These are phyloP conservation scores for Bombus confusus DNA, from an alignment of 1,140 invertebrate genomes.

Conservation along the genomic window DNA sequence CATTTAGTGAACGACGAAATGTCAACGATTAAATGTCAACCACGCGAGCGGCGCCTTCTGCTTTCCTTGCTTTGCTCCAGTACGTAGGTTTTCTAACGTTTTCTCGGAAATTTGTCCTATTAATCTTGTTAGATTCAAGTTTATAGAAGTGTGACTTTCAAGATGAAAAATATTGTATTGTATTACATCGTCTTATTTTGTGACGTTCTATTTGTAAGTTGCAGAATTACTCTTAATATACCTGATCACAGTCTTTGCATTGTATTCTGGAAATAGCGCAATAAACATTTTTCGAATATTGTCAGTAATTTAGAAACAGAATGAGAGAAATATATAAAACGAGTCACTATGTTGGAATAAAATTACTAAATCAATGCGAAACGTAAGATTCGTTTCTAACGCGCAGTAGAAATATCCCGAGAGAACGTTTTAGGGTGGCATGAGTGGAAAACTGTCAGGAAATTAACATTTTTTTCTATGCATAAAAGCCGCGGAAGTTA, in stretches of 20 bases:
- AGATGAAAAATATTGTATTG: too few relatives aligned
- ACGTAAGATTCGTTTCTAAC: conserved; percentile 18
- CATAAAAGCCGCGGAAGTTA: conserved; percentile 47
- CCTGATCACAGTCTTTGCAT: not conserved
- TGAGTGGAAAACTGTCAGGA: conserved; percentile 37
- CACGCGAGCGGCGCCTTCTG: not conserved
- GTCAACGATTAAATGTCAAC: conserved; percentile 73
- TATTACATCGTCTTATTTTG: too few relatives aligned
- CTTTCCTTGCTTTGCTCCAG: not conserved
- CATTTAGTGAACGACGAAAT: conserved; percentile 64
- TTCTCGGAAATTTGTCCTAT: not conserved
- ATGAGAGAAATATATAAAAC: not conserved
- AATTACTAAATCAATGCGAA: conserved; percentile 11
- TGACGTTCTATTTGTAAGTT: too few relatives aligned
- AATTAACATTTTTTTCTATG: conserved; percentile 58
- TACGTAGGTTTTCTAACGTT: not conserved
- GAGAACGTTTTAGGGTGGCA: conserved; percentile 34
- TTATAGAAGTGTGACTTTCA: not conserved
- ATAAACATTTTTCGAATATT: not conserved
- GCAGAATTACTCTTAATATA: not conserved
- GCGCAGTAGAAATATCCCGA: not conserved
- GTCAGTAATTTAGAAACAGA: not conserved
- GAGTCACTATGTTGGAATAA: not conserved
- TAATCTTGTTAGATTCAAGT: not conserved
- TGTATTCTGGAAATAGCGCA: not conserved